A percentile compares a stretch with the other conserved stretches of the same genome.
phyloP scores from a whole-genome alignment of 2,113 vertebrate genomes.

The Albula goreensis region DNA sequence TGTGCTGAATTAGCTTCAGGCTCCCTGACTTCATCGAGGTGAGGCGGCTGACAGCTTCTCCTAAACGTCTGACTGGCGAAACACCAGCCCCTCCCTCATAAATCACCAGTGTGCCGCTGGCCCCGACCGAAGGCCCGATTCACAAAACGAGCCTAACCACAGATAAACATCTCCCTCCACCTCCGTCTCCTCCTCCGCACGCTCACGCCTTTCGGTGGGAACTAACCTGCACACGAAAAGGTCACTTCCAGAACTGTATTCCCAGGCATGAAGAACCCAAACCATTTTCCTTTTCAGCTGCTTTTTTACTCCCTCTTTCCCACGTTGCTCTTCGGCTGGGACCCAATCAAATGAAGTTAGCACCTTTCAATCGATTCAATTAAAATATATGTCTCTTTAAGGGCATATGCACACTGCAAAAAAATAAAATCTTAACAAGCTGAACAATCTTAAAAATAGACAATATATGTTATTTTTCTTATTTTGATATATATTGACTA shows the following conservation, averaged over 20 bases:
- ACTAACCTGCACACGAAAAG: neutral
- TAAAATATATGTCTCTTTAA: too few relatives aligned
- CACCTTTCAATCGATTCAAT: too few relatives aligned
- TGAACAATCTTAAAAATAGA: too few relatives aligned
- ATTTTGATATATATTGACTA: too few relatives aligned
- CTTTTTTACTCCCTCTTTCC: neutral
- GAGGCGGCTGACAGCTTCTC: neutral
- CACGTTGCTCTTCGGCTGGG: too few relatives aligned
- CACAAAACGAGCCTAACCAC: neutral
- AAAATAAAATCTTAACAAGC: too few relatives aligned
- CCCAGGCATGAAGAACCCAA: neutral
- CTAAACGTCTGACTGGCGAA: conserved; percentile 11
- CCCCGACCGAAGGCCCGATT: conserved; percentile 2
- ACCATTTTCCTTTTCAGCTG: neutral
- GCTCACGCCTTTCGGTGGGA: neutral
- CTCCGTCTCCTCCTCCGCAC: neutral
- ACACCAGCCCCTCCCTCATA: neutral
- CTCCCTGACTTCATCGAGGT: conserved; percentile 29
- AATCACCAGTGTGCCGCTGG: neutral
- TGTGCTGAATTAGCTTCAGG: conserved; percentile 57
- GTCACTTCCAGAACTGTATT: neutral
- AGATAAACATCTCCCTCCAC: conserved; percentile 1
- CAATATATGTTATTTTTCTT: too few relatives aligned
- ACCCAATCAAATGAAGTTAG: too few relatives aligned
- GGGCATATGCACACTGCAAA: too few relatives aligned